Evolutionary conservation across 2,797 vertebrate genomes (phyloP).

Genomic region (Semotilus atromaculatus): DNA sequence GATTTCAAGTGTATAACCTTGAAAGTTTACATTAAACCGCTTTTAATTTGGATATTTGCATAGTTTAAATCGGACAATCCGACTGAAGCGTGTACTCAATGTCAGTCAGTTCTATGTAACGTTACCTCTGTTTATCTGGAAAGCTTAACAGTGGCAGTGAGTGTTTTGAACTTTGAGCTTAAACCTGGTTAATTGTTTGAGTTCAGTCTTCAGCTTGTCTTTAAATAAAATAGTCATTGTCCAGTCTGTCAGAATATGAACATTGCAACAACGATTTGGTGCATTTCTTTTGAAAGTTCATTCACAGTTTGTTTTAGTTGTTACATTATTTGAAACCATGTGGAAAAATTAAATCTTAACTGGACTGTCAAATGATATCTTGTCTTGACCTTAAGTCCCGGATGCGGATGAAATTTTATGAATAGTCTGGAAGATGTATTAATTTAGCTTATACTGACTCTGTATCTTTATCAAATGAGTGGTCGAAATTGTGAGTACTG

Average conservation of each 20-base stretch:
- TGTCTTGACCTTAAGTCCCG: background rate
- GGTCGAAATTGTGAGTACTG: no score
- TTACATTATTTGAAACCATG: slow-evolving; percentile 9
- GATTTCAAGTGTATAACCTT: background rate
- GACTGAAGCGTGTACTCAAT: background rate
- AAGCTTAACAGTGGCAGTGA: background rate
- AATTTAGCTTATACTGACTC: background rate
- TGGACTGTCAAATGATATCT: background rate
- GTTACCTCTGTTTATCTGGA: background rate
- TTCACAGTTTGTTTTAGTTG: background rate
- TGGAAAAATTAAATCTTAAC: background rate
- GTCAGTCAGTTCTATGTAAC: background rate
- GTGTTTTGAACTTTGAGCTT: background rate
- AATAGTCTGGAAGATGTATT: background rate
- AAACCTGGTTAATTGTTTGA: background rate
- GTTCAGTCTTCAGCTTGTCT: background rate
- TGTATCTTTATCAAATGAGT: background rate
- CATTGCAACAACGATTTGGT: background rate
- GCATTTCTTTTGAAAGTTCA: background rate
- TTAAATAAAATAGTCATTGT: background rate
- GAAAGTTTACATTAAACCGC: background rate
- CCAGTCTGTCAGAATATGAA: background rate
- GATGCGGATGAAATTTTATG: background rate
- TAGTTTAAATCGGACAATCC: background rate
- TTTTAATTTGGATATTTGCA: background rate